Base-by-base conservation (phyloP, 2,797 vertebrate genomes). In the Leucoraja ocellata region DNA sequence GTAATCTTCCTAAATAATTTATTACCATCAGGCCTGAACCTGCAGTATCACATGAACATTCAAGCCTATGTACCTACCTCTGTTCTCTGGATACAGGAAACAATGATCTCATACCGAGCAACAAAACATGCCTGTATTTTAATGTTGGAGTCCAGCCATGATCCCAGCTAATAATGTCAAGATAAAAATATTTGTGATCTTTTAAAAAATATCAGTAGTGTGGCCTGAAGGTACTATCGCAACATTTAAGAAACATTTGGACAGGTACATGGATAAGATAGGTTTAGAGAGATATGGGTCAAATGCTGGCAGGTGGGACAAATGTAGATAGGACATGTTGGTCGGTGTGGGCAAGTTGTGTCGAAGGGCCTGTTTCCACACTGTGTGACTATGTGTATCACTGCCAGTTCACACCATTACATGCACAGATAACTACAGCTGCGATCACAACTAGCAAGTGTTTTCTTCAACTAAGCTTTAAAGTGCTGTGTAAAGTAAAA, bases 1-100 rank as follows among this genome's bases (percentile, higher is more conserved):
- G 23, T 74, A 74, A 74, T 13, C 68, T 91, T 91, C 54, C 21
- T 91, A 91, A 74, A 91, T 91, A 91, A 73, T 91, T 91, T 46
- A 91, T 92, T 92, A 92, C 39, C 90, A 46, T 16, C 71, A 74
- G 84, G 39, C 90, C 68, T 88, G 63, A 25, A 54, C 7, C 90
- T 58, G 68, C 88, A 46, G 68, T 91, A 74, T 91, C 68, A 14
- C 36, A 74, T 91, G 36, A 23, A 92, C 39, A 74, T 54, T 21
- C 3, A 0, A 91, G 68, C 39, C 54, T 92, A 76, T 54, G 3
- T 76, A 76, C 10, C 39, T 13, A 39, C 16, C 25, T 76, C 90
- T 76, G 1, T 74, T 76, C 71, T 73, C 25, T 71, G 36, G 65
- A 74, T 65, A 76, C 13, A n/a, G 71, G 90, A 74, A 92, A 92